These are phyloP conservation scores for Hirtodrosophila alboralis DNA, from an alignment of 2,888 invertebrate genomes.

Conservation along the genomic window DNA sequence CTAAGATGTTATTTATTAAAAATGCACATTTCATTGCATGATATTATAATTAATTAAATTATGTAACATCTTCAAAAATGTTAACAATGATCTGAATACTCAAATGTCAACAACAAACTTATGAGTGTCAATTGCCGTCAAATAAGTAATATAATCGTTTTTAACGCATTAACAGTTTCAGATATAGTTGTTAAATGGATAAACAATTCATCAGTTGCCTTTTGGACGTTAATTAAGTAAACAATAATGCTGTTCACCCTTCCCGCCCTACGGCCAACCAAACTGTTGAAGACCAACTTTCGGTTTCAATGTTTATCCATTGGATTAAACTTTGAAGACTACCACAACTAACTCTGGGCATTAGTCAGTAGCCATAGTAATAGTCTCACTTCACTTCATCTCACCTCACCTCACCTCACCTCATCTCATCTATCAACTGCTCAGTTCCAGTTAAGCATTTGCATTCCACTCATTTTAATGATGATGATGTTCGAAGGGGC, in stretches of 20 bases:
- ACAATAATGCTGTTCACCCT: constrained; percentile 16
- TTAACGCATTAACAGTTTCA: constrained; percentile 37
- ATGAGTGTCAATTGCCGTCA: constrained; percentile 31
- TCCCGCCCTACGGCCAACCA: background rate
- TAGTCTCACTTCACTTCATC: background rate
- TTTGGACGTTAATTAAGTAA: constrained; percentile 44
- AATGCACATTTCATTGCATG: too few relatives aligned
- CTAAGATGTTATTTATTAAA: too few relatives aligned
- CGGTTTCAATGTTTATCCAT: constrained; percentile 43
- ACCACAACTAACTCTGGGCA: constrained; percentile 22
- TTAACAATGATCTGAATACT: constrained; percentile 8
- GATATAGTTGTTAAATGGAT: background rate
- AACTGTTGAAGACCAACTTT: constrained; percentile 39
- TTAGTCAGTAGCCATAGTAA: constrained; percentile 2
- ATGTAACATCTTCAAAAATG: background rate
- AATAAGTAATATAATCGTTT: constrained; percentile 28
- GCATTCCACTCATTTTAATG: constrained; percentile 18
- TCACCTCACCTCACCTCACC: constrained; percentile 1
- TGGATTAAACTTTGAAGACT: constrained; percentile 27
- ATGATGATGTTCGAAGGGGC: too few relatives aligned
- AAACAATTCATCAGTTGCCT: constrained; percentile 12
- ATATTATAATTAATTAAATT: background rate
- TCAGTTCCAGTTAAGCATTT: constrained; percentile 9
- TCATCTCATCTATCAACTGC: background rate
- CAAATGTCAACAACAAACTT: constrained; percentile 10